Evolutionary conservation across 2,888 invertebrate species (phyloP), one percentile per base, ranked within the genome.

Genomic region (Andrena chrysosceles): DNA sequence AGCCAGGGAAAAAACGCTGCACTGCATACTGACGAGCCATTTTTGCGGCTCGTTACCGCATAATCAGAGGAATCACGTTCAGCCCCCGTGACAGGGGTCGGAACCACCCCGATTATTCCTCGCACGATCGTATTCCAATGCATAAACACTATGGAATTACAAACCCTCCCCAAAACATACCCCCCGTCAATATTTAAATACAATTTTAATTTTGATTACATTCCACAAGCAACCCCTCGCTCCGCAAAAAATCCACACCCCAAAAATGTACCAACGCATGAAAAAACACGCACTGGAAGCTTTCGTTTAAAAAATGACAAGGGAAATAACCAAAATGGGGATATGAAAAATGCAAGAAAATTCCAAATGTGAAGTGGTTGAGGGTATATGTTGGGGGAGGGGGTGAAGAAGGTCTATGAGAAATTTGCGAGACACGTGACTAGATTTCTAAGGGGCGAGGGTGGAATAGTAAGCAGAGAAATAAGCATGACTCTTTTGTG

Each of bases 21-120:
- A 26, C 16, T 10, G 49, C 49, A 76, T 60, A 77, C 59, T n/a
- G 68, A 77, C 59, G 29, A 66, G 29, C 13, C 49, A n/a, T 52
- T 77, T 77, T 76, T 49, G 60, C 26, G 49, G 52, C 60, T 77
- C 60, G 60, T 78, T 78, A 67, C 52, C 49, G 35, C 26, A 29
- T 68, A 54, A 62, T 62, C 62, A 26, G 20, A 77, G 77, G 29
- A 77, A 63, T 42, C 70, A 56, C 60, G 49, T 70, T 20, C 70
- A n/a, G 0, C n/a, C n/a, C 8, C 35, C 23, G 0, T 13, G 16
- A 8, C 10, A 10, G 13, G 33, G 20, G 10, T 16, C 26, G 42
- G 56, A 63, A 8, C 48, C n/a, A 13, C 59, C n/a, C 42, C 23
- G 48, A 69, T 79, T 64, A 56, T 48, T 42, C 68, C 54, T 54